phyloP scores from a whole-genome alignment of 2,888 invertebrate species.

The Chrysolina americana region DNA sequence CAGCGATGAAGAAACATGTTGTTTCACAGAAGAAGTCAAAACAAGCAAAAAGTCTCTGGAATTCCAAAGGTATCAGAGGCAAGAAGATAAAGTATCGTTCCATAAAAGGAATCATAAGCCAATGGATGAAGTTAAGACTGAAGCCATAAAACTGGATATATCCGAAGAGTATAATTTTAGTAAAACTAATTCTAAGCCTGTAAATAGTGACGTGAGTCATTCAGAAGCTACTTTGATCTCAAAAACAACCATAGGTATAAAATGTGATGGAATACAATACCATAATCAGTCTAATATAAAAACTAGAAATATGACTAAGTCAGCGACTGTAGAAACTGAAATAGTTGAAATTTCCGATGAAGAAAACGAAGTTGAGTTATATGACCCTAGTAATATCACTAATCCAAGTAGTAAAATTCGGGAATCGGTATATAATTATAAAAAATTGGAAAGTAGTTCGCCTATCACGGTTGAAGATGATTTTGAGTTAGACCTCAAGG shows the following conservation, averaged over 20 bases:
- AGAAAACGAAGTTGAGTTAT: neutral
- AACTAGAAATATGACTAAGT: neutral
- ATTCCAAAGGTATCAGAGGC: conserved; percentile 6
- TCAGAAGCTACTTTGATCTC: conserved; percentile 4
- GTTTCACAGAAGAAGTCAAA: conserved; percentile 23
- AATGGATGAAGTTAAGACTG: conserved; percentile 2
- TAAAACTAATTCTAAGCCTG: neutral
- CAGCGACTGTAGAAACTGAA: neutral
- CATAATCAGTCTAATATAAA: neutral
- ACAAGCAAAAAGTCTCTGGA: conserved; percentile 5
- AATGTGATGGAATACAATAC: neutral
- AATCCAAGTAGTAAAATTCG: too few relatives aligned
- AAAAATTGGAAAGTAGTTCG: too few relatives aligned
- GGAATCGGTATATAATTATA: too few relatives aligned
- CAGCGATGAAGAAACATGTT: conserved; percentile 22
- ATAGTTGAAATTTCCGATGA: conserved; percentile 19
- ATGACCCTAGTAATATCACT: neutral
- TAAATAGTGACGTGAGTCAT: neutral
- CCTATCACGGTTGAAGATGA: too few relatives aligned
- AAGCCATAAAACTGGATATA: neutral
- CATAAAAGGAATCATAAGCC: conserved; percentile 12
- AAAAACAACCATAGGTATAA: neutral
- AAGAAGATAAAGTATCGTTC: neutral
- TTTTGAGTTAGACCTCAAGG: too few relatives aligned
- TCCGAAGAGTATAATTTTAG: neutral